phyloP scores from a whole-genome alignment of 2,113 vertebrate species.

The Hirundichthys speculiger region DNA sequence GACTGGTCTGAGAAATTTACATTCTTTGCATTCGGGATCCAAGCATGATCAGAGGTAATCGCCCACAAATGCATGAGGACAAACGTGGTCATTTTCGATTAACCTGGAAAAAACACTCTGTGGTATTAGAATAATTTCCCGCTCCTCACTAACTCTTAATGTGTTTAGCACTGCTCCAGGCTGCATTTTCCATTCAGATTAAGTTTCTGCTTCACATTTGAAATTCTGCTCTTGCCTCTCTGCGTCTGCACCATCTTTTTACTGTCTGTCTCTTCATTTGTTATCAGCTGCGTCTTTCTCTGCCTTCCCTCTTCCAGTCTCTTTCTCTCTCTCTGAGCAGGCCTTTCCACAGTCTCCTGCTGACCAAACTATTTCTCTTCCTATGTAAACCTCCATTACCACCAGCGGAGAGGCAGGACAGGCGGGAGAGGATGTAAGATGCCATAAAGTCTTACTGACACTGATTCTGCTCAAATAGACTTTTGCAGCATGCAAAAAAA shows the following conservation, averaged over 20 bases:
- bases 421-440: too few relatives aligned
- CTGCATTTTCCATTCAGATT: conserved; percentile 56
- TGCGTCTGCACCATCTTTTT: not conserved
- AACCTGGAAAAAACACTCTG: conserved; percentile 47
- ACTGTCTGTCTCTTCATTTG: not conserved
- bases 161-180: conserved; percentile 54
- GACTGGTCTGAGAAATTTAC: conserved; percentile 6
- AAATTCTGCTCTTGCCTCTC: conserved; percentile 9
- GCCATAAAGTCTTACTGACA: too few relatives aligned
- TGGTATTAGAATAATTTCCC: conserved; percentile 55
- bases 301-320: not conserved
- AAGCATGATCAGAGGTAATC: conserved; percentile 40
- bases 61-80: conserved; percentile 37
- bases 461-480: too few relatives aligned
- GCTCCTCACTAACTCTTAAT: conserved; percentile 58
- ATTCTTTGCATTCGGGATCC: not conserved
- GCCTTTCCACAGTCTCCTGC: too few relatives aligned
- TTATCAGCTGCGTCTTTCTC: not conserved
- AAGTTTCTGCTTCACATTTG: conserved; percentile 50
- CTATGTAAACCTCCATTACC: too few relatives aligned
- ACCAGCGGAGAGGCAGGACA: too few relatives aligned
- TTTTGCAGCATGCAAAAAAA: too few relatives aligned
- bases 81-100: conserved; percentile 63
- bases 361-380: too few relatives aligned
- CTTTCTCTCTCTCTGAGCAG: too few relatives aligned